Conservation (phyloP, 2,888 invertebrate genomes). For the Bombylius discolor region DNA sequence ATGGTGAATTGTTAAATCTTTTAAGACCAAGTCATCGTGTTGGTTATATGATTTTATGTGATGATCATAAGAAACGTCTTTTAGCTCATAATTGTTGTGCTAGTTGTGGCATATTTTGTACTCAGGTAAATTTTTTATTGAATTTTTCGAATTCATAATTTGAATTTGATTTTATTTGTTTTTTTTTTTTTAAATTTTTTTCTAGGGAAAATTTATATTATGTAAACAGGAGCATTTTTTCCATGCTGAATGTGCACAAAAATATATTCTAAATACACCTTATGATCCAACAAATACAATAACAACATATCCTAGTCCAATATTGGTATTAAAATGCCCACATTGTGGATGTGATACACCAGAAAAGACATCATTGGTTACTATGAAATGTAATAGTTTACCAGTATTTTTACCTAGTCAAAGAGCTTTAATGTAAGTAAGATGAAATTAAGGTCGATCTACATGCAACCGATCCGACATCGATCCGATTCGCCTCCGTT, state of each 20-base stretch:
- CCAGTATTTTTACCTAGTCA: slow-evolving; percentile 50
- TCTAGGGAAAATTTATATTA: slow-evolving; percentile 68
- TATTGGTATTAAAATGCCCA: slow-evolving; percentile 45
- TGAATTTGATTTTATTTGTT: not conserved
- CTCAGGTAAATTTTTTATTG: slow-evolving; percentile 49
- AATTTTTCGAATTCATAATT: not conserved
- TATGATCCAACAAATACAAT: slow-evolving; percentile 36
- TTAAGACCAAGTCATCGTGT: slow-evolving; percentile 58
- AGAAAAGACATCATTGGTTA: slow-evolving; percentile 42
- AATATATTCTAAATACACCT: slow-evolving; percentile 31
- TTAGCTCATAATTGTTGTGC: slow-evolving; percentile 78
- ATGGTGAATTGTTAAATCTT: slow-evolving; percentile 43
- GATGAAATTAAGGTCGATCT: not conserved
- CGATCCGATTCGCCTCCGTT: not conserved
- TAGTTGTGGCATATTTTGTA: slow-evolving; percentile 79
- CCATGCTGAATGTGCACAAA: slow-evolving; percentile 62
- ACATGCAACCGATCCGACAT: not conserved
- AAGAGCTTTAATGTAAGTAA: slow-evolving; percentile 26
- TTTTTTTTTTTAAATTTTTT: slow-evolving; percentile 7
- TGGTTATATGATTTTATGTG: slow-evolving; percentile 69
- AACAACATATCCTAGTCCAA: slow-evolving; percentile 30
- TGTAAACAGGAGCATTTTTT: slow-evolving; percentile 69
- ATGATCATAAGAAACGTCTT: slow-evolving; percentile 62
- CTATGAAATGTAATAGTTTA: slow-evolving; percentile 47
- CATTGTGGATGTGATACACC: slow-evolving; percentile 55